A percentile compares a stretch with the other conserved stretches of the same genome.
Conservation (phyloP, 2,797 vertebrate genomes). For the Macropodus opercularis region DNA sequence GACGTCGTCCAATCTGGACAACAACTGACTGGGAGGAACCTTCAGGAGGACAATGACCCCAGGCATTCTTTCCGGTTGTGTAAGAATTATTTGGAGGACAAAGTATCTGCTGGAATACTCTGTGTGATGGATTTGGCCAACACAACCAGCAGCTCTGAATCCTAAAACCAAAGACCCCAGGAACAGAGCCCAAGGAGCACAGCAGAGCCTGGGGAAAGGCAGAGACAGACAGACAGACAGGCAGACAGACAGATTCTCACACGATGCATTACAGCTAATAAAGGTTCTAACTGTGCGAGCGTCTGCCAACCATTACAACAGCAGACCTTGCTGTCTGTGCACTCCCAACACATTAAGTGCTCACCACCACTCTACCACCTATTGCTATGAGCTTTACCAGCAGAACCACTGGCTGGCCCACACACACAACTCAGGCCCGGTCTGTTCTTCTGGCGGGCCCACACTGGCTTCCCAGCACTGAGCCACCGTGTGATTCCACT, state of each 20-base stretch:
- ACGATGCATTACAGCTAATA: slow-evolving; percentile 47
- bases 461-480: slow-evolving; percentile 74
- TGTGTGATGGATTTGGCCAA: too few species aligned
- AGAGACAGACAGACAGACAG: slow-evolving; percentile 11
- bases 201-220: too few species aligned
- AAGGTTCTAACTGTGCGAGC: slow-evolving; percentile 44
- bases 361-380: slow-evolving; percentile 60
- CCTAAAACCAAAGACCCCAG: too few species aligned
- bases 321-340: slow-evolving; percentile 58
- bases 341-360: slow-evolving; percentile 60
- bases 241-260: too few species aligned
- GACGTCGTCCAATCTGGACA: too few species aligned
- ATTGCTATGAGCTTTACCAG: slow-evolving; percentile 59
- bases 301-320: slow-evolving; percentile 68
- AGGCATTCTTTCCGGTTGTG: too few species aligned
- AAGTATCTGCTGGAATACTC: too few species aligned
- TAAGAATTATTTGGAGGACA: too few species aligned
- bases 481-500: slow-evolving; percentile 62
- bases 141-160: too few species aligned
- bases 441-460: slow-evolving; percentile 61
- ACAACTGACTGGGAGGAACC: too few species aligned
- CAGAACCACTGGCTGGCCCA: slow-evolving; percentile 60
- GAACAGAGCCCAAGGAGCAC: too few species aligned
- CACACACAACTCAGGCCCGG: slow-evolving; percentile 57
- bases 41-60: too few species aligned